Evolutionary conservation across 2,797 vertebrate species (phyloP).

Genomic region (Acropternis orthonyx): DNA sequence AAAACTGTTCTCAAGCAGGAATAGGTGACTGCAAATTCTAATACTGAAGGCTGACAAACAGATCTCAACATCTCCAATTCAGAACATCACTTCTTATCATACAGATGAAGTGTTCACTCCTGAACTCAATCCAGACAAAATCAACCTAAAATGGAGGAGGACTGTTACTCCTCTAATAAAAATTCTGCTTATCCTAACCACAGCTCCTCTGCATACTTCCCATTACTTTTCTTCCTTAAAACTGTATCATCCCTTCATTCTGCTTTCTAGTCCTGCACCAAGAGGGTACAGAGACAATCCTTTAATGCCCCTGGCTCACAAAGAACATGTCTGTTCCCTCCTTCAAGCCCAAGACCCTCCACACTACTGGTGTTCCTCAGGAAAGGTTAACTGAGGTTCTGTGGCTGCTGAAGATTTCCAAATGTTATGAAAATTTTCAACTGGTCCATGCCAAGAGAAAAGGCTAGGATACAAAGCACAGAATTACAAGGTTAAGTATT

Average conservation of each 20-base stretch:
- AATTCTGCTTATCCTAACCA: neutral
- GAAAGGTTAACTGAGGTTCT: neutral
- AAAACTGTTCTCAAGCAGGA: neutral
- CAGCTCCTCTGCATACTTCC: neutral
- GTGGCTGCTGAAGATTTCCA: neutral
- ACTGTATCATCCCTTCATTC: neutral
- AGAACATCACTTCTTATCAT: neutral
- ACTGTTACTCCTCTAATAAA: neutral
- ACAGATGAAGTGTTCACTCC: neutral
- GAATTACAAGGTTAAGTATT: neutral
- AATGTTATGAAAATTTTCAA: neutral
- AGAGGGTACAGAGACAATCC: neutral
- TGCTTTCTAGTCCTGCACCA: neutral
- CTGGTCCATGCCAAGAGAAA: neutral
- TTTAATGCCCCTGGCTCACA: neutral
- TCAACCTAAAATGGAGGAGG: neutral
- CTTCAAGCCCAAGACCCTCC: neutral
- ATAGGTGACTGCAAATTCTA: neutral
- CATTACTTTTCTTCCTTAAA: neutral
- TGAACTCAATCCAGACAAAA: neutral
- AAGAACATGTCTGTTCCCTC: neutral
- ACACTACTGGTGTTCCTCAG: neutral
- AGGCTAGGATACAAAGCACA: neutral
- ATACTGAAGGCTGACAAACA: neutral
- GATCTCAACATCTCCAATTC: neutral